A percentile compares a stretch with the other conserved stretches of the same genome.
Conservation (phyloP, 2,888 invertebrate genomes). For the Callimorpha dominula region DNA sequence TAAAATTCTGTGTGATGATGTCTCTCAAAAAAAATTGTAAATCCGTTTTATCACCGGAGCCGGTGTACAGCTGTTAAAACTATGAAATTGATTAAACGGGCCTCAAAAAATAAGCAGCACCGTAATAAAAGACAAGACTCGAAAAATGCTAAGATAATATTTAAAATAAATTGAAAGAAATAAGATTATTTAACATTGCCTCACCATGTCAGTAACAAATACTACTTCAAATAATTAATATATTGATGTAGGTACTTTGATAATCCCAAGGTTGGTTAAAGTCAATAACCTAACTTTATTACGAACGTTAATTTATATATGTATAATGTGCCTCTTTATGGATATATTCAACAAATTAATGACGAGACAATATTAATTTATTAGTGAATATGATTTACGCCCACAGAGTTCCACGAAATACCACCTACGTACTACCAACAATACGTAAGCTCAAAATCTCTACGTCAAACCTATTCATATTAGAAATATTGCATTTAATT, state of each 20-base stretch:
- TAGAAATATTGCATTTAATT: not conserved
- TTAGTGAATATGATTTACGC: not conserved
- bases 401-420: not conserved
- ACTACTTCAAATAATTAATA: not conserved
- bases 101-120: not conserved
- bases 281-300: constrained; percentile 3
- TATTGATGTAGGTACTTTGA: not conserved
- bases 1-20: no score
- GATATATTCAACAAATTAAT: constrained; percentile 1
- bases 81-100: not conserved
- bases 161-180: no score
- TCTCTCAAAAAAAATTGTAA: no score
- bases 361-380: constrained; percentile 1
- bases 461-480: not conserved
- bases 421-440: not conserved
- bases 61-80: no score
- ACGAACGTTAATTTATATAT: not conserved
- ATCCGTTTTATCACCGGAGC: no score
- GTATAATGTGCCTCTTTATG: not conserved
- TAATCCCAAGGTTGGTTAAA: not conserved
- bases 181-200: not conserved
- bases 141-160: no score
- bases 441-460: not conserved
- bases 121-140: no score
- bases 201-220: not conserved